Evolutionary conservation across 2,113 vertebrate genomes (phyloP), one percentile per base, ranked within the genome.

Genomic region (Solenodon paradoxus): DNA sequence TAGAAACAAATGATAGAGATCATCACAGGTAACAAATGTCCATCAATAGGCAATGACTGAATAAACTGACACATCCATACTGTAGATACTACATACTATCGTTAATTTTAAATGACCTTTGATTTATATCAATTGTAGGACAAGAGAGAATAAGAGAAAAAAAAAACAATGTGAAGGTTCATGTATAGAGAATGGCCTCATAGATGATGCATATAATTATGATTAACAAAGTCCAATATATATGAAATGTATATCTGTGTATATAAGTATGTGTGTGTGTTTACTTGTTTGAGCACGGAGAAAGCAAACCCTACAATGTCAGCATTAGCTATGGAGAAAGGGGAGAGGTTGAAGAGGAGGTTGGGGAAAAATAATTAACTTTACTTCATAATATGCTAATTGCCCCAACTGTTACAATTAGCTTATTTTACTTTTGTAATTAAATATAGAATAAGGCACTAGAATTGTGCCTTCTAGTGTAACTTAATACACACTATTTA

Each of bases 361-460:
- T 26, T n/a, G 7, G 15, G 19, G 28, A 49, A 87, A 90, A 79
- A 30, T 10, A 32, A 75, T 22, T 45, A 64, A 32, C 17, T 61
- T 79, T 78, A 47, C 28, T 85, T 66, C 55, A 32, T 57, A 35
- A 63, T 26, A n/a, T 64, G 26, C 57, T 75, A 69, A 82, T n/a
- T 47, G 20, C 66, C 88, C 47, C 28, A 42, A 26, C 49, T 38
- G 32, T 53, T 55, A 88, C 38, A 64, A 86, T 40, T 83, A 49
- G 78, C n/a, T 83, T 69, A 75, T 49, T 82, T 78, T 61, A 66
- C 47, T 88, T 89, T 63, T 82, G 12, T 71, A 93, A 95, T 77
- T 83, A 90, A 86, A 78, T n/a, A 81, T 88, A 95, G 53, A 66
- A 53, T 40, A 64, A 53, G 79, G 63, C 7, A 80, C 4, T 49